Percentiles rank a stretch among this genome's conserved stretches.
These are phyloP conservation scores for Scortum barcoo DNA, from an alignment of 2,113 vertebrate species.

Conservation along the genomic window DNA sequence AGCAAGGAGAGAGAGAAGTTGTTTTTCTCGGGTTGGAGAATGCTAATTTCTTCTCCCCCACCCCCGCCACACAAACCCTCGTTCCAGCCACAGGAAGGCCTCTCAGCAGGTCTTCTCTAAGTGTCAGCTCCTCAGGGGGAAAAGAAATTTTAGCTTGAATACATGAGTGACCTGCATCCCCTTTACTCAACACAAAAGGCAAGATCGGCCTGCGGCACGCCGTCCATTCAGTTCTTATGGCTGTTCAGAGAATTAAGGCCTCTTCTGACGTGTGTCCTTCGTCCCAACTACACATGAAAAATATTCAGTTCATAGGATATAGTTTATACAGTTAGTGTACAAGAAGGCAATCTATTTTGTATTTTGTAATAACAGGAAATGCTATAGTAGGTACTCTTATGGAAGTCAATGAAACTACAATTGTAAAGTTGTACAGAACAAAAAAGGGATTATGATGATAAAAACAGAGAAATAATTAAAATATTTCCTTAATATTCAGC, in stretches of 20 bases:
- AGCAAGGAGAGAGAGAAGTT: slow-evolving; percentile 27
- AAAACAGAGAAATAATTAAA: background rate
- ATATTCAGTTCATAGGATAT: too few relatives aligned
- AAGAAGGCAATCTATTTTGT: background rate
- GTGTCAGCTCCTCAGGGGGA: slow-evolving; percentile 45
- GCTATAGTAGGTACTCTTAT: background rate
- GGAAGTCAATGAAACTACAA: background rate
- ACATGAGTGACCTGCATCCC: slow-evolving; percentile 23
- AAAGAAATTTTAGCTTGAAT: slow-evolving; percentile 45
- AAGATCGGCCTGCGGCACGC: background rate
- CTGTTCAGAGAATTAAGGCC: background rate
- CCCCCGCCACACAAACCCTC: slow-evolving; percentile 44
- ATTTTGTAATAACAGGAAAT: background rate
- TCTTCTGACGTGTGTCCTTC: background rate
- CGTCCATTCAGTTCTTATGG: slow-evolving; percentile 11
- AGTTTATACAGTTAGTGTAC: background rate
- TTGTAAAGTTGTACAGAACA: background rate
- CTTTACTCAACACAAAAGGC: slow-evolving; percentile 22
- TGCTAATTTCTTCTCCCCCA: slow-evolving; percentile 57
- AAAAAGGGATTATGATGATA: background rate
- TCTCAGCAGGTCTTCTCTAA: slow-evolving; percentile 64
- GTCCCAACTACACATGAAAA: background rate
- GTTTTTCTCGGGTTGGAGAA: slow-evolving; percentile 65
- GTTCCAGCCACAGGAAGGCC: slow-evolving; percentile 58
- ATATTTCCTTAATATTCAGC: background rate